These are phyloP conservation scores for Polyommatus icarus DNA, from an alignment of 2,888 invertebrate genomes.

Conservation along the genomic window DNA sequence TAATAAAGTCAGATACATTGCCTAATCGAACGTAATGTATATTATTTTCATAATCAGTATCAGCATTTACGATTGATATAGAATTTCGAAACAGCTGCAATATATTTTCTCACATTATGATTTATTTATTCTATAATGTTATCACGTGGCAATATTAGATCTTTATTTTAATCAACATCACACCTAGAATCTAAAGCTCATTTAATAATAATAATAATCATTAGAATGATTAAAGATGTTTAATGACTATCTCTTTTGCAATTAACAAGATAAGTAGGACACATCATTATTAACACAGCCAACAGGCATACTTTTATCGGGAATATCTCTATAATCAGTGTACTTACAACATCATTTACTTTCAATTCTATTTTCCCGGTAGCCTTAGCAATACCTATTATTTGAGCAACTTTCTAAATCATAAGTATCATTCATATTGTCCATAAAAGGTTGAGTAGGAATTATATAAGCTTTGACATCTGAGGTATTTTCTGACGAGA, in stretches of 20 bases:
- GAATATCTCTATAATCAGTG: conserved; percentile 11
- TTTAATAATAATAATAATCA: conserved; percentile 5
- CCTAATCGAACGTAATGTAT: conserved; percentile 3
- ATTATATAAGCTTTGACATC: conserved; percentile 49
- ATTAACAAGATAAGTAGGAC: conserved; percentile 15
- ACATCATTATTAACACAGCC: conserved; percentile 7
- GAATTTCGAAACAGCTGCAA: background rate
- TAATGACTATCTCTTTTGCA: conserved; percentile 1
- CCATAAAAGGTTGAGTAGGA: conserved; percentile 45
- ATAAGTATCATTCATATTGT: conserved; percentile 41
- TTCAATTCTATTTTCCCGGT: conserved; percentile 32
- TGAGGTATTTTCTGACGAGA: conserved; percentile 32
- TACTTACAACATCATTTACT: conserved; percentile 28
- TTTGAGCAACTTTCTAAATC: conserved; percentile 48
- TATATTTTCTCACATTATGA: background rate
- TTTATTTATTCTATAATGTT: background rate
- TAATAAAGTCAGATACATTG: conserved; percentile 3
- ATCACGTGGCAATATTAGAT: background rate
- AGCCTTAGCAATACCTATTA: conserved; percentile 13
- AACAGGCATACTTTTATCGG: conserved; percentile 19
- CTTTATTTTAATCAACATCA: background rate
- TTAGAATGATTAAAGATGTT: background rate
- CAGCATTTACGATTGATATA: background rate
- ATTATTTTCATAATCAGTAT: background rate
- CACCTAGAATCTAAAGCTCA: background rate